These are phyloP conservation scores for Leptinotarsa haldemani DNA, from an alignment of 2,888 invertebrate genomes.

Conservation along the genomic window DNA sequence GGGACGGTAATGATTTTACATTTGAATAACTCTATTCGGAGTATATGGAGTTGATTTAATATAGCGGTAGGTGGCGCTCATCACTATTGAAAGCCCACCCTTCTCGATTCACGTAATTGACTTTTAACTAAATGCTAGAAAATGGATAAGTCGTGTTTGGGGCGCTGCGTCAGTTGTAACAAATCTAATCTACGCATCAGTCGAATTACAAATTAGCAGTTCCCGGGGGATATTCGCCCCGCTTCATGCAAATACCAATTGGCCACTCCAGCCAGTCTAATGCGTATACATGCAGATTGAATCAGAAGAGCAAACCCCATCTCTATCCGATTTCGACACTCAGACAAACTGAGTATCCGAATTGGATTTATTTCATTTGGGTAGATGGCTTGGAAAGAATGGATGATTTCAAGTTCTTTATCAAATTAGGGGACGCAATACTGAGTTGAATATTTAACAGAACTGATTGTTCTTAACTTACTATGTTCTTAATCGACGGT, in stretches of 20 bases:
- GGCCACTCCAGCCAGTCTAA: constrained; percentile 61
- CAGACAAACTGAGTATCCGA: constrained; percentile 51
- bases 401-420: neutral
- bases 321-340: constrained; percentile 61
- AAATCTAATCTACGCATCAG: constrained; percentile 66
- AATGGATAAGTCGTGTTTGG: constrained; percentile 66
- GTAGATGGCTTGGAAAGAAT: neutral
- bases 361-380: constrained; percentile 34
- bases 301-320: constrained; percentile 49
- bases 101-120: constrained; percentile 63
- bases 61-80: constrained; percentile 44
- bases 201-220: constrained; percentile 64
- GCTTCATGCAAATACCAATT: constrained; percentile 64
- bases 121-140: constrained; percentile 67
- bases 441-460: neutral
- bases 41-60: constrained; percentile 56
- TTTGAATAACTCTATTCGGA: constrained; percentile 56
- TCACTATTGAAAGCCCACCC: constrained; percentile 38
- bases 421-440: neutral
- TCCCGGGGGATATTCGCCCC: constrained; percentile 55
- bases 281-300: constrained; percentile 48
- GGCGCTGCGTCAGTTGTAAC: constrained; percentile 56
- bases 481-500: too few species aligned
- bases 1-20: constrained; percentile 55
- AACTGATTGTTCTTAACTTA: too few species aligned